Evolutionary conservation across 2,888 invertebrate species (phyloP), one percentile per base, ranked within the genome.

Genomic region (Synergus umbraculus): DNA sequence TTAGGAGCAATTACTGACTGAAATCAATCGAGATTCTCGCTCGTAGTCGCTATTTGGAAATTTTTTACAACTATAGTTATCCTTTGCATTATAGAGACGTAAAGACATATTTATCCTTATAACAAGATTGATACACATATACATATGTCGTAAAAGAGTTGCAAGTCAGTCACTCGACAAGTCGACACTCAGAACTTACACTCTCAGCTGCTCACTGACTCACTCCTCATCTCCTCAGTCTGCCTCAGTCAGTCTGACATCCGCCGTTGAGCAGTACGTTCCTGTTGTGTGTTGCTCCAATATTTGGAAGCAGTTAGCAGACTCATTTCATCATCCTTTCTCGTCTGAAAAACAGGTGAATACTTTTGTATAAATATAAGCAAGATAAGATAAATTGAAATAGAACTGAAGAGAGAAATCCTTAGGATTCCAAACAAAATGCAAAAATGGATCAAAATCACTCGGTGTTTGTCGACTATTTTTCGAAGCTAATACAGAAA

Each of bases 301-400:
- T 8, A 22, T 37, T 69, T 46, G 29, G 37, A 37, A 37, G 37
- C 37, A 37, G 37, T 5, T 7, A 29, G n/a, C 10, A 37, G 49
- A 54, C 54, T 73, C 18, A 54, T 73, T 73, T 73, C 73, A 54
- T 73, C 73, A 73, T 73, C 54, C 7, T 73, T n/a, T 49, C 12
- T 41, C 37, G 46, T 3, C 29, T 49, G 9, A 8, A 54, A 3
- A 73, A 15, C 73, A 73, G 54, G 73, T 73, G 54, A 54, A 54
- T 37, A 73, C n/a, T 18, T 37, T 73, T 73, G 8, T 37, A 10
- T 54, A 58, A 73, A 73, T 73, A 73, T 15, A 46, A 46, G 2
- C 9, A 29, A 29, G 29, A 49, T 58, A 18, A 58, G 18, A n/a
- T 22, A 13, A 22, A 29, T 8, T 63, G 2, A 63, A 29, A 29